These are phyloP conservation scores for Apocheima hispidaria DNA, from an alignment of 2,888 invertebrate genomes.

Conservation along the genomic window DNA sequence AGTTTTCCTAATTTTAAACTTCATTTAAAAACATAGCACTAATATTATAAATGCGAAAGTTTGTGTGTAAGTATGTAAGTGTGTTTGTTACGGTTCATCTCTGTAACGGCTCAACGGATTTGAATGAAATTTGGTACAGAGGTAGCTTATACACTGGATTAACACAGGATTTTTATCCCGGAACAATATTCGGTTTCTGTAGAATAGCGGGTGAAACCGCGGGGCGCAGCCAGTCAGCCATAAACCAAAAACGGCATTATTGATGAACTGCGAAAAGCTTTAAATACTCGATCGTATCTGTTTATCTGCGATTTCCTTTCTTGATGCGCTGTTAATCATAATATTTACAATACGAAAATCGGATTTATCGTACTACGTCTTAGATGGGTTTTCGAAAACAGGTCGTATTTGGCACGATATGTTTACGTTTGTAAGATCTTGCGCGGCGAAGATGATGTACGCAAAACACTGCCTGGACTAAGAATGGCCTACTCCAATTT, in stretches of 20 bases:
- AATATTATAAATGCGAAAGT: no score
- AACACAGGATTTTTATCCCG: no score
- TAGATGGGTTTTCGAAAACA: constrained; percentile 28
- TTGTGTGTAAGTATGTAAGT: no score
- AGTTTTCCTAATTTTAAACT: background rate
- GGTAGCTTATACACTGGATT: no score
- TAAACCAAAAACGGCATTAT: constrained; percentile 4
- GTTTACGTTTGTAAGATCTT: constrained; percentile 40
- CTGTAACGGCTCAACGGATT: no score
- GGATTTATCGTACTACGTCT: constrained; percentile 32
- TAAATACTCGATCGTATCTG: background rate
- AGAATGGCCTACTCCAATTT: constrained; percentile 22
- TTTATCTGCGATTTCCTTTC: constrained; percentile 12
- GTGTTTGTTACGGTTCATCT: no score
- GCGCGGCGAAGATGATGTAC: constrained; percentile 25
- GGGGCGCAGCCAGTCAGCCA: no score
- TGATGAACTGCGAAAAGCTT: constrained; percentile 21
- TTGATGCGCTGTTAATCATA: constrained; percentile 16
- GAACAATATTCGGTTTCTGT: no score
- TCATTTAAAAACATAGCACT: no score
- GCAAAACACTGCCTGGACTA: constrained; percentile 30
- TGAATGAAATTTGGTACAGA: no score
- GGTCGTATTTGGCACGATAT: constrained; percentile 35
- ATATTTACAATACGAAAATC: constrained; percentile 37
- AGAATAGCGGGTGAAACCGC: no score